These are phyloP conservation scores for Torymus auratus DNA, from an alignment of 2,888 invertebrate genomes.

Conservation along the genomic window DNA sequence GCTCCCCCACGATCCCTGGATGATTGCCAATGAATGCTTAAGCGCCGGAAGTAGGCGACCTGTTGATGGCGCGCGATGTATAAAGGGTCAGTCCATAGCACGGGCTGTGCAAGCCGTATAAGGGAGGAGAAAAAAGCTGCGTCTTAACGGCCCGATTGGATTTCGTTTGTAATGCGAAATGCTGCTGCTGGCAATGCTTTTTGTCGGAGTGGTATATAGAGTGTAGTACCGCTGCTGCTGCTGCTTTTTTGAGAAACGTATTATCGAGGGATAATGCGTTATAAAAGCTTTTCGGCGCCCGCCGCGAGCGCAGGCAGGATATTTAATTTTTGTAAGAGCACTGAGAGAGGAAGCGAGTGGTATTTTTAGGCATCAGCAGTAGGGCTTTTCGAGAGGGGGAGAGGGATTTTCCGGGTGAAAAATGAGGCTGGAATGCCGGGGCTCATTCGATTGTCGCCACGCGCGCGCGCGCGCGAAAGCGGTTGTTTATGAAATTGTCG, in stretches of 20 bases:
- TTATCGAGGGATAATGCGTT: conserved; percentile 49
- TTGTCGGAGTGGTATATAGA: conserved; percentile 7
- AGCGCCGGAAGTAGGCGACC: conserved; percentile 67
- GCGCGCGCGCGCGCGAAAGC: too few species aligned
- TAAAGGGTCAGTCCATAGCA: conserved; percentile 25
- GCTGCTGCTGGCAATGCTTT: neutral
- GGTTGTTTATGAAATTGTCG: too few species aligned
- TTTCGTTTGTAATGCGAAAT: neutral
- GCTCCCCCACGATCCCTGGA: conserved; percentile 62
- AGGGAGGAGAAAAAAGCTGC: conserved; percentile 25
- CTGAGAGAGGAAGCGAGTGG: neutral
- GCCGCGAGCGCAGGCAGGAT: conserved; percentile 21
- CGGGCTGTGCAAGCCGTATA: neutral
- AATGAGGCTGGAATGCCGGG: too few species aligned
- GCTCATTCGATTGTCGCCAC: too few species aligned
- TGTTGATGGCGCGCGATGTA: conserved; percentile 66
- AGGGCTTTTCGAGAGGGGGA: too few species aligned
- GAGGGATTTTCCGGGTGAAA: too few species aligned
- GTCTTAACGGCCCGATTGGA: conserved; percentile 31
- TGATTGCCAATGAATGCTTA: conserved; percentile 74
- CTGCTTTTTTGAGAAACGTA: conserved; percentile 40
- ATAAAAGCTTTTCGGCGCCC: conserved; percentile 54
- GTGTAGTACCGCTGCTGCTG: conserved; percentile 26
- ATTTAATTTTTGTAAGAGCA: conserved; percentile 57
- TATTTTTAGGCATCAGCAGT: conserved; percentile 27